Percentiles rank a stretch among this genome's conserved stretches.
Evolutionary conservation across 1,140 invertebrate genomes (phyloP).

Genomic region (Tyrophagus putrescentiae): DNA sequence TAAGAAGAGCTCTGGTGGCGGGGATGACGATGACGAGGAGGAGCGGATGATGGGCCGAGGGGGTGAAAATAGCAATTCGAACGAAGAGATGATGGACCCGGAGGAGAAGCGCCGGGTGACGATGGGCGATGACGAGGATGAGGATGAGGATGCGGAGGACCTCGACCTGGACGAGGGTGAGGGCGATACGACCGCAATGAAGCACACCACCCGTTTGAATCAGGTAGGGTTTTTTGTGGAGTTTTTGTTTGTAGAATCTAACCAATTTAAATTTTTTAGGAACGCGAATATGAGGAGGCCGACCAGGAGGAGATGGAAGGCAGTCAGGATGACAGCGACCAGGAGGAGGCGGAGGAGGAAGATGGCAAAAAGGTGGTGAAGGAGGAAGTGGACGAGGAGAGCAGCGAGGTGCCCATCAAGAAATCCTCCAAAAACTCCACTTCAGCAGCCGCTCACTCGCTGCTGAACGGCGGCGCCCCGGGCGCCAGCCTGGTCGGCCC

Average conservation of each 20-base stretch:
- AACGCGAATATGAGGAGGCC: conserved; percentile 61
- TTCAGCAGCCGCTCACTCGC: not conserved
- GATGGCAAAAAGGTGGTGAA: not conserved
- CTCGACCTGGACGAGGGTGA: conserved; percentile 39
- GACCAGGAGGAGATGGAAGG: conserved; percentile 29
- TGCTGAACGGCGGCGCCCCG: no score
- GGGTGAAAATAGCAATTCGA: conserved; percentile 33
- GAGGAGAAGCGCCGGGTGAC: conserved; percentile 29
- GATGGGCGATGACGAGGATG: conserved; percentile 37
- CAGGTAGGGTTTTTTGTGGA: no score
- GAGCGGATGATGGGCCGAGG: conserved; percentile 23
- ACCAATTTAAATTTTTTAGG: no score
- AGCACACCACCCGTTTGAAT: conserved; percentile 41
- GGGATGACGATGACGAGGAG: conserved; percentile 13
- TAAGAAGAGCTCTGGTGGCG: not conserved
- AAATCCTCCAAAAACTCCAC: not conserved
- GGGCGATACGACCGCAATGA: conserved; percentile 43
- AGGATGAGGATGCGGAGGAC: conserved; percentile 44
- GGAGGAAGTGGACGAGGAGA: conserved; percentile 28
- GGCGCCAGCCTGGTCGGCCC: not conserved
- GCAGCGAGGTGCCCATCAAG: conserved; percentile 9
- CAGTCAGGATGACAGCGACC: conserved; percentile 26
- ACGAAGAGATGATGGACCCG: conserved; percentile 34
- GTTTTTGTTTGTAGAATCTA: no score
- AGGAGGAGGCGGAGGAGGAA: conserved; percentile 29